Evolutionary conservation across 2,888 invertebrate species (phyloP), one percentile per base, ranked within the genome.

Genomic region (Trissoscelio sp.): DNA sequence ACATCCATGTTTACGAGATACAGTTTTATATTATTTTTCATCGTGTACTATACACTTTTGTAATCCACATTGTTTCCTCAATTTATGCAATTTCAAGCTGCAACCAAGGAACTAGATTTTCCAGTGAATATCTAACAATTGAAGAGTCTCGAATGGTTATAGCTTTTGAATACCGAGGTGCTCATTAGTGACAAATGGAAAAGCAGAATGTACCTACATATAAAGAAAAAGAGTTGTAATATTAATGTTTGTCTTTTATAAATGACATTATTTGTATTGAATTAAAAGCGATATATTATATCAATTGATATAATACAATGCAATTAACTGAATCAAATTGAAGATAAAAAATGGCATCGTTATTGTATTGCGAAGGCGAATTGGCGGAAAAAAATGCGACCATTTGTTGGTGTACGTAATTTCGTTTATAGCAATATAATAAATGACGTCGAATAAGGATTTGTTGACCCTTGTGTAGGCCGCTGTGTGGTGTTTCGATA

Each of bases 371-470:
- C 14, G 31, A 37, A 12, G 22, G 12, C 2, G 20, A 51, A 24
- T 51, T 11, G 3, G 2, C 9, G 11, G 14, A 39, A 31, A 64
- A 16, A 64, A 64, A 22, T 51, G 39, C 9, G 34, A 39, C n/a
- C 14, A 69, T 58, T 72, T 60, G 58, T 72, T 22, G 6, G 51
- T 39, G 37, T 37, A n/a, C 20, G 31, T 60, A 44, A 77, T 67
- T 69, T 69, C 53, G 48, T 73, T 67, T 70, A 42, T 51, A 24
- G 64, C 22, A 53, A 64, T 66, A 55, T 70, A 70, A 75, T 48
- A 81, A 78, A 78, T 78, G 78, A 79, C 51, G 69, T 74, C 66
- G 66, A 82, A 83, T 84, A 83, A 85, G 81, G 79, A 85, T 79
- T 77, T 75, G 75, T 83, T 73, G 79, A 67, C 77, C 74, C 82